Percentiles rank a stretch among this genome's conserved stretches.
Evolutionary conservation across 2,113 vertebrate species (phyloP).

Genomic region (Tragelaphus imberbis): DNA sequence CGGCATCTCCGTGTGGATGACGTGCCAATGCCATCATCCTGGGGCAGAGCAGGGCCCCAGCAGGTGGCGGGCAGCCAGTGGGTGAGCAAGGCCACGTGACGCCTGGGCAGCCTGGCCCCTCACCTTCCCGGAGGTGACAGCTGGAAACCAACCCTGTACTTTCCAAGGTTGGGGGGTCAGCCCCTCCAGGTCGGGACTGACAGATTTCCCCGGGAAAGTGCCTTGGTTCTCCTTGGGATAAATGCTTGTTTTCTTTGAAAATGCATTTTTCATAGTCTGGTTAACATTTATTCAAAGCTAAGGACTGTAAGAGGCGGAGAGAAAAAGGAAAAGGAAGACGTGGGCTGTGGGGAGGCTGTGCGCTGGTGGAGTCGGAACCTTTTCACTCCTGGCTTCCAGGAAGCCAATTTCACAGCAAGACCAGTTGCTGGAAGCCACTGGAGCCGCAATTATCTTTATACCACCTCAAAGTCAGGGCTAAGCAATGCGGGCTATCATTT

Average conservation of each 20-base stretch:
- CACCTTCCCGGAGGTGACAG: accelerated
- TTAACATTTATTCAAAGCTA: background rate
- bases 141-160: background rate
- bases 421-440: background rate
- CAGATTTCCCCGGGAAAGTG: background rate
- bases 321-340: background rate
- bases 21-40: background rate
- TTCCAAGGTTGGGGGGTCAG: background rate
- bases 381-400: background rate
- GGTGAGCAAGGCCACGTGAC: background rate
- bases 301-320: background rate
- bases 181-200: background rate
- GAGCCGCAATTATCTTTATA: background rate
- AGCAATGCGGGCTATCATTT: accelerated
- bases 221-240: background rate
- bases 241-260: background rate
- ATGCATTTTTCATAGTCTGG: background rate
- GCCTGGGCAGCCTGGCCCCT: accelerated
- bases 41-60: background rate
- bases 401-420: background rate
- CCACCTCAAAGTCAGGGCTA: background rate
- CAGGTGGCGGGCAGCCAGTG: background rate
- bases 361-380: background rate
- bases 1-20: accelerated
- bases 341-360: background rate